phyloP scores from a whole-genome alignment of 2,113 vertebrate species.

The Pelecanoides urinatrix region DNA sequence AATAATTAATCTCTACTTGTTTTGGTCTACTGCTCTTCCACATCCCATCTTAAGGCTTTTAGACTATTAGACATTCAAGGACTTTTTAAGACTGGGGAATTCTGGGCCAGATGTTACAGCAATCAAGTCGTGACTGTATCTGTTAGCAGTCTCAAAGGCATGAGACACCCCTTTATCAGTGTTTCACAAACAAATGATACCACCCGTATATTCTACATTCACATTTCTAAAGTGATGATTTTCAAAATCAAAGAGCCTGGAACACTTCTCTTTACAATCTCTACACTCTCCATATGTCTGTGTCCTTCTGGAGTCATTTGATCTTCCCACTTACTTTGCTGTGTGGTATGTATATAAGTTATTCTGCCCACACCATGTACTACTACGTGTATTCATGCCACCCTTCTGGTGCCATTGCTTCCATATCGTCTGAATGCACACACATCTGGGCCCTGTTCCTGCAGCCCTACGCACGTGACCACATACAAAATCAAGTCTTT shows the following conservation, averaged over 20 bases:
- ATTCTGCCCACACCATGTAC: background rate
- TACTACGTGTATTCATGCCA: accelerated
- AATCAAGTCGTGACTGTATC: background rate
- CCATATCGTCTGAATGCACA: accelerated
- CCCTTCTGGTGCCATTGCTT: accelerated
- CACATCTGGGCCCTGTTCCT: accelerated
- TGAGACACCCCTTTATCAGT: accelerated
- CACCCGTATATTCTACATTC: background rate
- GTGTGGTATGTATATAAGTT: background rate
- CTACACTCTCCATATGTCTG: no score
- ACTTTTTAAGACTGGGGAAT: background rate
- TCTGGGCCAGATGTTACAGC: background rate
- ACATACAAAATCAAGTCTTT: no score
- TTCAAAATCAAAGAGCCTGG: background rate
- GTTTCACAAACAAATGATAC: background rate
- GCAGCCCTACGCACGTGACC: background rate
- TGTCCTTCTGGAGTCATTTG: accelerated
- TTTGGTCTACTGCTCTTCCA: background rate
- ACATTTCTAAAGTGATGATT: background rate
- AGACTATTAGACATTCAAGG: background rate
- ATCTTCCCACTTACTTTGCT: background rate
- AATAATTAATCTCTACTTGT: background rate
- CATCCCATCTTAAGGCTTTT: background rate
- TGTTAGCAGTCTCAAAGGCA: no score
- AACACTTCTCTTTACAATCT: background rate